These are phyloP conservation scores for fruit fly (Drosophila melanogaster) DNA, from an alignment of 1,140 invertebrate species.

Conservation along the genomic window Release_6_plus_ISO1_MT NT_033777.3:21261501-21262000, in stretches of 20 bases:
- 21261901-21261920: constrained; percentile 90
- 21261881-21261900: constrained; percentile 91
- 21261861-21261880: constrained; percentile 88
- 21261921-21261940: constrained; percentile 91
- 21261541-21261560: constrained; percentile 6
- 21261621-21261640: constrained; percentile 14
- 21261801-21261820: constrained; percentile 85
- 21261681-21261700: constrained; percentile 20
- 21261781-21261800: constrained; percentile 50
- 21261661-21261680: neutral
- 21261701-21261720: constrained; percentile 10
- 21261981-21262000: constrained; percentile 92
- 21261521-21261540: neutral
- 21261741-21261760: constrained; percentile 39
- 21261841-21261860: constrained; percentile 88
- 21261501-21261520: neutral
- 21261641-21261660: constrained; percentile 2
- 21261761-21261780: constrained; percentile 64
- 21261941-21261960: constrained; percentile 94
- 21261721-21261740: constrained; percentile 39
- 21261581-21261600: constrained; percentile 5
- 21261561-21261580: neutral
- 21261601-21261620: constrained; percentile 9
- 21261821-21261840: constrained; percentile 91
- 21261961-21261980: constrained; percentile 91